A percentile compares a stretch with the other conserved stretches of the same genome.
phyloP scores from a whole-genome alignment of 2,888 invertebrate species.

The Halictus quadricinctus region DNA sequence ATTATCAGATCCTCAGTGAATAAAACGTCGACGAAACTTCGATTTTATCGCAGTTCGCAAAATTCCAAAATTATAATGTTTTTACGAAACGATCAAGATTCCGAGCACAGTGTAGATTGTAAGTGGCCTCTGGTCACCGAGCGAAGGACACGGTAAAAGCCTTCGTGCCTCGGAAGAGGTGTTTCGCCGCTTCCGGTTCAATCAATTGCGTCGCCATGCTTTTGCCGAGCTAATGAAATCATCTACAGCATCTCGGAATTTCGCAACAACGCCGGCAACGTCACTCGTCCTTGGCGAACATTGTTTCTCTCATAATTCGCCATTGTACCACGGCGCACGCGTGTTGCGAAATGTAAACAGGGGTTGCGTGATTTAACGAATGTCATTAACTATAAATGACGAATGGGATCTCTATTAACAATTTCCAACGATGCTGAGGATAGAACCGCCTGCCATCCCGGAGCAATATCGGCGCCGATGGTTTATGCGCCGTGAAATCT shows the following conservation, averaged over 20 bases:
- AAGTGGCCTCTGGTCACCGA: conserved; percentile 15
- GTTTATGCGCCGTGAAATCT: neutral
- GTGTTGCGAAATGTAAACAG: neutral
- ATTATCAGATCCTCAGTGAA: no score
- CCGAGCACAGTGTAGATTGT: conserved; percentile 14
- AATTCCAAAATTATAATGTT: no score
- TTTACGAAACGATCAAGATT: no score
- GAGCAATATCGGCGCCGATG: neutral
- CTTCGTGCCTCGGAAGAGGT: conserved; percentile 21
- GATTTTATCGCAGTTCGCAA: no score
- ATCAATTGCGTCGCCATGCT: conserved; percentile 54
- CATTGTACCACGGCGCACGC: neutral
- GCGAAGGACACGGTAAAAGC: conserved; percentile 37
- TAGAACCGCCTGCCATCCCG: neutral
- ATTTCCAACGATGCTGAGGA: neutral
- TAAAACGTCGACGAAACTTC: no score
- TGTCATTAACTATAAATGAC: neutral
- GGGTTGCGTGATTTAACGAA: neutral
- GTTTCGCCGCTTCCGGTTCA: conserved; percentile 42
- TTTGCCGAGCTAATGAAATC: conserved; percentile 49
- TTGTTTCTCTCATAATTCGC: neutral
- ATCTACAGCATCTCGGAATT: neutral
- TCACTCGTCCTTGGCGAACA: neutral
- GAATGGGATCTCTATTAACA: neutral
- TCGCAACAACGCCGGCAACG: neutral